These are phyloP conservation scores for Eolophus roseicapilla DNA, from an alignment of 2,113 vertebrate species.

Conservation along the genomic window DNA sequence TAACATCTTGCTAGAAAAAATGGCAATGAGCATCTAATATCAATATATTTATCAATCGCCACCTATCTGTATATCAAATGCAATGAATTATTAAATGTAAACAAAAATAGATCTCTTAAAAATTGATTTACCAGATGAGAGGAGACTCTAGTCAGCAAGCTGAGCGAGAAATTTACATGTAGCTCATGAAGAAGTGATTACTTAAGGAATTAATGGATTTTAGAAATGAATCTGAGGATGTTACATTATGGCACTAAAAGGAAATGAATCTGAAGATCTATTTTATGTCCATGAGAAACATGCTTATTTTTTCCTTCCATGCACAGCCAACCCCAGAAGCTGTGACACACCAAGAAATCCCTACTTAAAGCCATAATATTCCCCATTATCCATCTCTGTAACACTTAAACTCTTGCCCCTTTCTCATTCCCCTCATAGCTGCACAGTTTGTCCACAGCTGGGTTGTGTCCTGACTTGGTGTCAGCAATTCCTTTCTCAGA, in stretches of 20 bases:
- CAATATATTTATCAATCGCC: constrained; percentile 20
- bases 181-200: constrained; percentile 63
- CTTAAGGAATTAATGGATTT: constrained; percentile 62
- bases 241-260: neutral
- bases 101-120: constrained; percentile 60
- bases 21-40: neutral
- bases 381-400: neutral
- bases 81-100: constrained; percentile 47
- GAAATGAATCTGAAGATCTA: constrained; percentile 10
- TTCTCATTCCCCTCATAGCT: neutral
- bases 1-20: neutral
- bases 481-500: neutral
- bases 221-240: constrained; percentile 36
- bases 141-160: constrained; percentile 59
- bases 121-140: constrained; percentile 69
- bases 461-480: neutral
- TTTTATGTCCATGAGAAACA: neutral
- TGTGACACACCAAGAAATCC: neutral
- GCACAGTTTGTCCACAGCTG: neutral
- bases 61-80: constrained; percentile 44
- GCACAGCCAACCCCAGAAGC: neutral
- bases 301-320: neutral
- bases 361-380: neutral
- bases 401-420: neutral
- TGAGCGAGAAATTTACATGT: constrained; percentile 67